Percentiles rank a stretch among this genome's conserved stretches.
phyloP scores from a whole-genome alignment of 2,888 invertebrate genomes.

The Halictus quadricinctus region DNA sequence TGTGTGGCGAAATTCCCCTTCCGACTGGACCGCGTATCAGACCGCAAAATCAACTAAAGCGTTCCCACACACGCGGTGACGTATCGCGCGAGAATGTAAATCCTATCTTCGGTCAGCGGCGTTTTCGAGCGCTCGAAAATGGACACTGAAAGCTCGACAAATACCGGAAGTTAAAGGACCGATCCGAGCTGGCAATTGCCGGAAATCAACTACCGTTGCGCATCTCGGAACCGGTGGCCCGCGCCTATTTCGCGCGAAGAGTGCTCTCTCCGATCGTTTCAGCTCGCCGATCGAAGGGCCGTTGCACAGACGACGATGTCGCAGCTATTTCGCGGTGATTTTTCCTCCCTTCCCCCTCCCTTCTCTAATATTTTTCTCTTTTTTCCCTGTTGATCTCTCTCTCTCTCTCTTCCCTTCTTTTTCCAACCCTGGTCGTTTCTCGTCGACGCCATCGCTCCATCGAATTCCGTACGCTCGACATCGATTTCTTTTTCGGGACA shows the following conservation, averaged over 20 bases:
- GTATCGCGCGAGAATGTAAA: slow-evolving; percentile 48
- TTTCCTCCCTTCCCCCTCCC: neutral
- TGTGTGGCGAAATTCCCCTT: slow-evolving; percentile 22
- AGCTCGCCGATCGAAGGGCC: neutral
- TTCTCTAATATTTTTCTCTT: too few species aligned
- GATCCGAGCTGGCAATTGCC: slow-evolving; percentile 49
- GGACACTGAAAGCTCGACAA: slow-evolving; percentile 54
- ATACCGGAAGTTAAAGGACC: slow-evolving; percentile 54
- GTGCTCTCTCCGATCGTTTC: neutral
- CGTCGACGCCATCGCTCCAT: neutral
- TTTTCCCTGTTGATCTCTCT: neutral
- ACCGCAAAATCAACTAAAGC: slow-evolving; percentile 48
- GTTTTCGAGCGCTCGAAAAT: slow-evolving; percentile 46
- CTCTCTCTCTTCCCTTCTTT: neutral
- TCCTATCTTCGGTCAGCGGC: slow-evolving; percentile 37
- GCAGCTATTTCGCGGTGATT: slow-evolving; percentile 10
- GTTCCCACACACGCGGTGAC: slow-evolving; percentile 10
- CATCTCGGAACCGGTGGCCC: slow-evolving; percentile 11
- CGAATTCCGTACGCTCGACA: neutral
- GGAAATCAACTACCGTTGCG: slow-evolving; percentile 43
- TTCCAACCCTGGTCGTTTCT: neutral
- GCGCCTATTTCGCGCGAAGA: slow-evolving; percentile 13
- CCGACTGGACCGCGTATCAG: slow-evolving; percentile 24
- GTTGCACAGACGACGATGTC: neutral
- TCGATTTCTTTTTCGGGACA: slow-evolving; percentile 30